phyloP scores from a whole-genome alignment of 2,113 vertebrate species.

The Periophthalmodon schlosseri region DNA sequence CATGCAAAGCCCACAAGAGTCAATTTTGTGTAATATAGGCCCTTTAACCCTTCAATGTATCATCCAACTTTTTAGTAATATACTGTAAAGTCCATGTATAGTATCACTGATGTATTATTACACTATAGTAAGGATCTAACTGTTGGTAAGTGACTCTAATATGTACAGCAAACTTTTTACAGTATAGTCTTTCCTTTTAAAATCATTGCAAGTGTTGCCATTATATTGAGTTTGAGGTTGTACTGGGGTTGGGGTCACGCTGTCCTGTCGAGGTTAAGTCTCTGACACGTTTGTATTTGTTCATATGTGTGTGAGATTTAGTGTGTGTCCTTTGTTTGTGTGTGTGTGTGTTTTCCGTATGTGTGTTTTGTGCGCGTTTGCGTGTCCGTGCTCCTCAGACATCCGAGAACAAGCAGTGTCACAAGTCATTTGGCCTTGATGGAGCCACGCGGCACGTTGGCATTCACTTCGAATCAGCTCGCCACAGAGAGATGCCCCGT shows the following conservation, averaged over 20 bases:
- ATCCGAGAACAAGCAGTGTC: constrained; percentile 74
- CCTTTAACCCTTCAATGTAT: too few species aligned
- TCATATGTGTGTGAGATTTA: constrained; percentile 14
- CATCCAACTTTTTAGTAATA: too few species aligned
- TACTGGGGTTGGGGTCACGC: not conserved
- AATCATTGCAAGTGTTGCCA: not conserved
- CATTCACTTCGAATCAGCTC: constrained; percentile 74
- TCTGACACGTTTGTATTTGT: constrained; percentile 1
- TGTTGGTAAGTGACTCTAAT: too few species aligned
- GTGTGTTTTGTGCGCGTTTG: constrained; percentile 10
- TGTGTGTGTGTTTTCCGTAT: constrained; percentile 23
- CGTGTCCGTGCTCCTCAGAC: constrained; percentile 58
- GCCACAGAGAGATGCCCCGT: constrained; percentile 56
- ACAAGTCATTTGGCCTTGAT: constrained; percentile 73
- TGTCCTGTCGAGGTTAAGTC: constrained; percentile 2
- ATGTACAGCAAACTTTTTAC: too few species aligned
- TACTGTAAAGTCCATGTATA: too few species aligned
- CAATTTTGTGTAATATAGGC: too few species aligned
- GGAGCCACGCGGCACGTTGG: constrained; percentile 63
- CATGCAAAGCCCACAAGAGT: too few species aligned
- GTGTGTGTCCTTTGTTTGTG: constrained; percentile 20
- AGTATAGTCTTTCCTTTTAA: too few species aligned
- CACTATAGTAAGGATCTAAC: too few species aligned
- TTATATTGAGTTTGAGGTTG: not conserved
- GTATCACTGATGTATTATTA: too few species aligned